Evolutionary conservation across 1,140 invertebrate genomes (phyloP), one percentile per base, ranked within the genome.

Genomic region (Chironomus tepperi): DNA sequence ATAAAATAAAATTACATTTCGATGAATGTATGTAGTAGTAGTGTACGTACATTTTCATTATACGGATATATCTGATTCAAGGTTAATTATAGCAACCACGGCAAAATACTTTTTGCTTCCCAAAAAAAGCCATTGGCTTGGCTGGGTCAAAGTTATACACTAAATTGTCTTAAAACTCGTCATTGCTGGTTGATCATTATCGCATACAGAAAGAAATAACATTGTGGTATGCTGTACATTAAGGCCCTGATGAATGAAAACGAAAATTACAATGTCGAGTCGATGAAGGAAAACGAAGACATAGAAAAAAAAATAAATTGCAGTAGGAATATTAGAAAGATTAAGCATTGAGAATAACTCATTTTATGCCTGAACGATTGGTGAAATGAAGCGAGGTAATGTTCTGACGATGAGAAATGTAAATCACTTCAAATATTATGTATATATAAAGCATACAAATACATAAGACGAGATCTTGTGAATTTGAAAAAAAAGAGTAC

Each of bases 271-370:
- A 15, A 57, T 15, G 47, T 57, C n/a, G 47, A 12, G n/a, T 12
- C 47, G n/a, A 57, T n/a, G 15, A 12, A 57, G 43, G 43, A 57
- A 57, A 47, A 47, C 9, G 12, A 9, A 47, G 43, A 9, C 12
- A 3, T 57, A 15, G 47, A 12, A 57, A 12, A 5, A 15, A 2
- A 34, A 2, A 34, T 34, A 34, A 34, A 34, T 34, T 34, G 47
- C 12, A 57, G 47, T 57, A 57, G 47, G 47, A 57, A 57, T 15
- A 57, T 57, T 57, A 57, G 47, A 57, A 15, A 57, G 47, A 57
- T 57, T 57, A 57, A 57, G 47, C n/a, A 57, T 57, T n/a, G 47
- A 57, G n/a, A 57, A 57, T 57, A 57, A 57, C 47, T 57, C 47
- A 57, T 57, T 57, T 15, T 57, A 57, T 57, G 47, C 12, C n/a